Evolutionary conservation across 2,113 vertebrate species (phyloP).

Genomic region (Pteruthius melanotis): DNA sequence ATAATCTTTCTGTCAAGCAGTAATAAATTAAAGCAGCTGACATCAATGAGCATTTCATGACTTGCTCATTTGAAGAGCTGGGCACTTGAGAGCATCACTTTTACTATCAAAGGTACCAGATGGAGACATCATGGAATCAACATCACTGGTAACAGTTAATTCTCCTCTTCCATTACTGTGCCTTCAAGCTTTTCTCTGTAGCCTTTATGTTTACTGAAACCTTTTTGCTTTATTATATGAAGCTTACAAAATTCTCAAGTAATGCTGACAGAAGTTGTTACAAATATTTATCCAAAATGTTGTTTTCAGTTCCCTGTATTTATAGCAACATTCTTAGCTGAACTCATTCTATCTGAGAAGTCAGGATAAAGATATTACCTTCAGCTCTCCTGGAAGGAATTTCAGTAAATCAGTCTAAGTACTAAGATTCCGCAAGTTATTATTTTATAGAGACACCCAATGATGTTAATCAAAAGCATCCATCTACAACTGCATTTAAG

Average conservation of each 20-base stretch:
- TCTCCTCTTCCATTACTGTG: background rate
- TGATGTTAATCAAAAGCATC: background rate
- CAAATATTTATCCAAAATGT: background rate
- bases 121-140: background rate
- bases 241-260: background rate
- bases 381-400: background rate
- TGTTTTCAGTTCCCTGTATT: background rate
- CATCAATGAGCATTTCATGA: background rate
- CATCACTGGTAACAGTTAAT: background rate
- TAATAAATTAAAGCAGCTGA: background rate
- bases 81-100: background rate
- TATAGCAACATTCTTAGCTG: background rate
- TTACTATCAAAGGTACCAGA: background rate
- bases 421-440: background rate
- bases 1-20: background rate
- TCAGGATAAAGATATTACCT: background rate
- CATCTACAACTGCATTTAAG: background rate
- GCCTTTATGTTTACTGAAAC: background rate
- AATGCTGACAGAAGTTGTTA: background rate
- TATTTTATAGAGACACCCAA: background rate
- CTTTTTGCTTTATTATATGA: background rate
- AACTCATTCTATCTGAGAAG: background rate
- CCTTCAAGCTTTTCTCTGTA: background rate
- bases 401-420: background rate
- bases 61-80: background rate